These are phyloP conservation scores for Alectoris magna DNA, from an alignment of 2,797 vertebrate species.

Conservation along the genomic window DNA sequence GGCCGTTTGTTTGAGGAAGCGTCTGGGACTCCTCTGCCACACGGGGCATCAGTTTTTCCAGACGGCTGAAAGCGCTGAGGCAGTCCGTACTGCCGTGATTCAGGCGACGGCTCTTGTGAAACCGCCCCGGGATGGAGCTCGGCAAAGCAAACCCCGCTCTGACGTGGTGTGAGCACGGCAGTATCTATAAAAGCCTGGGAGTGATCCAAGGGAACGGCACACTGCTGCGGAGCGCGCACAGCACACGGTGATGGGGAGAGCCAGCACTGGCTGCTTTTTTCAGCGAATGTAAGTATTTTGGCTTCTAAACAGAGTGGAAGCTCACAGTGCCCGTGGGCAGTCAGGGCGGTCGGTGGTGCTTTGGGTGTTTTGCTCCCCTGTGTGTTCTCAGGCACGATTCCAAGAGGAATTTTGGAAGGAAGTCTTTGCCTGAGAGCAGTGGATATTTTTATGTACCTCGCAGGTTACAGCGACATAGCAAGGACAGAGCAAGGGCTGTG, in stretches of 20 bases:
- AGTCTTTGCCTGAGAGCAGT: background rate
- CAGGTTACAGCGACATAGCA: background rate
- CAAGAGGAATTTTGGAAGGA: background rate
- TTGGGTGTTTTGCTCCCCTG: background rate
- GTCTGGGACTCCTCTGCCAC: slow-evolving; percentile 42
- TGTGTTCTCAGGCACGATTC: background rate
- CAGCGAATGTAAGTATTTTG: slow-evolving; percentile 67
- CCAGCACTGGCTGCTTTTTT: background rate
- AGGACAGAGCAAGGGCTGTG: background rate
- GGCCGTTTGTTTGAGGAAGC: background rate
- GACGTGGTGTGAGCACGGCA: background rate
- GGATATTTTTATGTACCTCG: background rate
- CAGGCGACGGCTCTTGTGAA: slow-evolving; percentile 51
- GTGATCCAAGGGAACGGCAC: slow-evolving; percentile 7
- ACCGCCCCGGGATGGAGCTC: slow-evolving; percentile 37
- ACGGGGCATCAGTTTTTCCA: slow-evolving; percentile 58
- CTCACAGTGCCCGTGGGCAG: background rate
- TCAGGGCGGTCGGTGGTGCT: background rate
- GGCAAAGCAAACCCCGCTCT: slow-evolving; percentile 35
- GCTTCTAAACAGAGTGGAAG: background rate
- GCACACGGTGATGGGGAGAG: slow-evolving; percentile 7
- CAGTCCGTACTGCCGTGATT: slow-evolving; percentile 20
- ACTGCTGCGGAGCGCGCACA: background rate
- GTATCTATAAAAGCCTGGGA: slow-evolving; percentile 42
- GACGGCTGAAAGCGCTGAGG: slow-evolving; percentile 7